Base-by-base conservation (phyloP, 23 tunicate genomes). In the Phallusia fumigata region DNA sequence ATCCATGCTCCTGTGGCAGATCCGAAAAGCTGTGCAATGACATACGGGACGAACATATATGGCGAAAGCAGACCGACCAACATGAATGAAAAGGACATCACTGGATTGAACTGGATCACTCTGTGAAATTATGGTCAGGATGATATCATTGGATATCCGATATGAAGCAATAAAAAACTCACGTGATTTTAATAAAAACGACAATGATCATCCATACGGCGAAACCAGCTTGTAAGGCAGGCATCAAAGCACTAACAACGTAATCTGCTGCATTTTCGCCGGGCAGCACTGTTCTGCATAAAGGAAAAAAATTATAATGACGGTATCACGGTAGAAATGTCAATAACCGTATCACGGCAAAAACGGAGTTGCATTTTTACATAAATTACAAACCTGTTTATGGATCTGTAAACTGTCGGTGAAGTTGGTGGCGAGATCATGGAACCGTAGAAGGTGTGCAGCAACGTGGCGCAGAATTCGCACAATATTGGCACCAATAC, bases 131-230 rank as follows among this genome's bases (percentile, higher is more conserved):
- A 24, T 58, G 26, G 26, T 58, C 47, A 40, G 10, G 10, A 40
- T 58, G 13, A 13, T 58, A 3, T 58, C 69, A 30, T 1, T 74
- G 22, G 1, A 75, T 10, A 58, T 40, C 47, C 8, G 13, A 58
- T 24, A 1, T 6, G 15, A 13, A 11, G 28, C 28, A 58, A 58
- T 58, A 24, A 21, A 58, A 0, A 30, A 73, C 90, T 74, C 77
- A 90, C 95, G 85, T 83, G 73, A 92, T 84, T 76, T 81, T 84
- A 53, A 80, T 52, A 40, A 80, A 92, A 75, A 85, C 64, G 5
- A 88, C 76, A 35, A 87, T 92, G 52, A 76, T 76, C 86, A 92
- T 83, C 88, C 88, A 92, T 31, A 92, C 97, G 12, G 97, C 88
- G 12, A 87, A 31, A 12, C 97, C 97, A 69, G 97, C 73, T 50